These are phyloP conservation scores for Catocala nupta DNA, from an alignment of 2,888 invertebrate genomes.

Conservation along the genomic window DNA sequence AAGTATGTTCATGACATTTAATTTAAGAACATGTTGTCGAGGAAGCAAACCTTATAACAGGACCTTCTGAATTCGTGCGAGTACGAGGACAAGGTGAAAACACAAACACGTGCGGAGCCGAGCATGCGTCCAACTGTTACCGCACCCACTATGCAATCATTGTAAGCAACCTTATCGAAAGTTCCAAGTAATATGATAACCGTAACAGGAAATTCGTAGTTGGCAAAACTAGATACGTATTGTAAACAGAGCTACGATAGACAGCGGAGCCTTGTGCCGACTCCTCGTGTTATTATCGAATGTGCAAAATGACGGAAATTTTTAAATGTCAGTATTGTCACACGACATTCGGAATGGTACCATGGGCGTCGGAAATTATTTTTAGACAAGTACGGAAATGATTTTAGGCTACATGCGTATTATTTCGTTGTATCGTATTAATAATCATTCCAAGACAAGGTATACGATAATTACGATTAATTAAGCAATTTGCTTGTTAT, in stretches of 20 bases:
- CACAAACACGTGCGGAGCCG: slow-evolving; percentile 27
- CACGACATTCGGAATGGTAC: slow-evolving; percentile 25
- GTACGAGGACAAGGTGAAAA: slow-evolving; percentile 37
- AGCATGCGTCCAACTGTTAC: slow-evolving; percentile 22
- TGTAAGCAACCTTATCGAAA: slow-evolving; percentile 35
- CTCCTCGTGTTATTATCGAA: slow-evolving; percentile 19
- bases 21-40: slow-evolving; percentile 31
- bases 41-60: slow-evolving; percentile 35
- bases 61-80: slow-evolving; percentile 34
- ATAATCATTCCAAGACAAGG: too few relatives aligned
- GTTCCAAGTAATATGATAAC: slow-evolving; percentile 49
- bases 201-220: slow-evolving; percentile 52
- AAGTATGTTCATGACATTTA: slow-evolving; percentile 44
- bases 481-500: too few relatives aligned
- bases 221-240: slow-evolving; percentile 32
- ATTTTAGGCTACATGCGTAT: too few relatives aligned
- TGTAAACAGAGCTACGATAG: slow-evolving; percentile 45
- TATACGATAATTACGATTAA: too few relatives aligned
- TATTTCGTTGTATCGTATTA: too few relatives aligned
- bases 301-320: slow-evolving; percentile 16
- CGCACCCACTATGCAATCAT: slow-evolving; percentile 31
- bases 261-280: slow-evolving; percentile 43
- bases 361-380: slow-evolving; percentile 5
- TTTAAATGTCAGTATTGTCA: slow-evolving; percentile 31
- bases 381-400: background rate